Percentiles rank a stretch among this genome's conserved stretches.
phyloP scores from a whole-genome alignment of 2,888 invertebrate genomes.

The Eupithecia vulgata region DNA sequence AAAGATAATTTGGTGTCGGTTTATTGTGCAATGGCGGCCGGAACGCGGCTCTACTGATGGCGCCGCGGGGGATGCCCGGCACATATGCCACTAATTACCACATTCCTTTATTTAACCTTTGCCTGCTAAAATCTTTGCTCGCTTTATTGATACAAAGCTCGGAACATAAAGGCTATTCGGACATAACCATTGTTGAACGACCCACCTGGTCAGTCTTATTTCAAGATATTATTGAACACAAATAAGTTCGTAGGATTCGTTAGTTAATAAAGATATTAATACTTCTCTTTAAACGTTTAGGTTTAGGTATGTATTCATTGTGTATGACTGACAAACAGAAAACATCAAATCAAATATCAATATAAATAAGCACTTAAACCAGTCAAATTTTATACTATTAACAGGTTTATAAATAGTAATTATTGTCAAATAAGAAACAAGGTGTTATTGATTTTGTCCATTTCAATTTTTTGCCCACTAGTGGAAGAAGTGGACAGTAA shows the following conservation, averaged over 20 bases:
- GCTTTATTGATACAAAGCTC: slow-evolving; percentile 19
- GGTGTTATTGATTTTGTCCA: too few species aligned
- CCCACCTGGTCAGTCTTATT: neutral
- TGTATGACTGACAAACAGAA: neutral
- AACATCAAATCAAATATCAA: too few species aligned
- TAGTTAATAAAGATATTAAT: neutral
- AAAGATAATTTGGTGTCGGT: slow-evolving; percentile 77
- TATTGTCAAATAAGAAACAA: too few species aligned
- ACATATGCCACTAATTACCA: slow-evolving; percentile 73
- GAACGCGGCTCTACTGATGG: slow-evolving; percentile 64
- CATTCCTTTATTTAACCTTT: slow-evolving; percentile 43
- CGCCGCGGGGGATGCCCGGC: slow-evolving; percentile 51
- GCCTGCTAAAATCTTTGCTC: slow-evolving; percentile 33
- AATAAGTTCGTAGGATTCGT: too few species aligned
- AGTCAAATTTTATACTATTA: too few species aligned
- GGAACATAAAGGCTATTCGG: slow-evolving; percentile 16
- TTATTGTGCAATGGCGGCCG: slow-evolving; percentile 65
- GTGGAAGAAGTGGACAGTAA: too few species aligned
- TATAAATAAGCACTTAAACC: too few species aligned
- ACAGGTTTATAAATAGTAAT: too few species aligned
- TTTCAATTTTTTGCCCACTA: too few species aligned
- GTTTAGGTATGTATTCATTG: neutral
- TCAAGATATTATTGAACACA: neutral
- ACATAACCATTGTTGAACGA: slow-evolving; percentile 6
- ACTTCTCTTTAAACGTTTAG: neutral